A percentile compares a stretch with the other conserved stretches of the same genome.
These are phyloP conservation scores for Palaemon carinicauda DNA, from an alignment of 1,140 invertebrate species.

Conservation along the genomic window DNA sequence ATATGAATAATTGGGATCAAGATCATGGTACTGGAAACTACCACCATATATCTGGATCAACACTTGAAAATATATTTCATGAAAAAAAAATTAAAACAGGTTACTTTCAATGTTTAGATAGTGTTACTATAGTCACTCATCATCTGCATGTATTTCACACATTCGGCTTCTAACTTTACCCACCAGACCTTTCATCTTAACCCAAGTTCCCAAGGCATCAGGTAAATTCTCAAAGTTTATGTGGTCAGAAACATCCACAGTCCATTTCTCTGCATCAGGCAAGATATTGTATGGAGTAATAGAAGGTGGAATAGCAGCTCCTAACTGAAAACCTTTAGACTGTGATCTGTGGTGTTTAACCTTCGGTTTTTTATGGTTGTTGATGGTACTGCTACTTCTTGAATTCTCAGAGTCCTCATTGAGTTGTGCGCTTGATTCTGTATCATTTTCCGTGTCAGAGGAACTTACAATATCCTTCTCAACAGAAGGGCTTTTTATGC, in stretches of 20 bases:
- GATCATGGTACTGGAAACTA: too few species aligned
- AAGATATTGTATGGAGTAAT: constrained; percentile 16
- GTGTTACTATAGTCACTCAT: constrained; percentile 32
- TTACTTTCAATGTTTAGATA: constrained; percentile 3
- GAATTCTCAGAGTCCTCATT: constrained; percentile 27
- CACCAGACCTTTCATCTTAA: constrained; percentile 43
- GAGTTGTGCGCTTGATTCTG: not conserved
- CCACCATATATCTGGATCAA: too few species aligned
- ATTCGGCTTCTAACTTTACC: not conserved
- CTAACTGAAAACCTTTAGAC: constrained; percentile 32
- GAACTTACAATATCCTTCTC: not conserved
- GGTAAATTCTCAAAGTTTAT: constrained; percentile 42
- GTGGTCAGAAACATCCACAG: constrained; percentile 37
- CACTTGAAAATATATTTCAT: too few species aligned
- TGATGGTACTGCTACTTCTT: not conserved
- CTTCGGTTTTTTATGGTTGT: not conserved
- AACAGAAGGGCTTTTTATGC: not conserved
- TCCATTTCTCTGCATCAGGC: constrained; percentile 24
- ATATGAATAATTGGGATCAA: too few species aligned
- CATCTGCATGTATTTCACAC: constrained; percentile 20
- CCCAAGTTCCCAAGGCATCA: constrained; percentile 32
- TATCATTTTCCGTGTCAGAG: not conserved
- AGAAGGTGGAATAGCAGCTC: constrained; percentile 26
- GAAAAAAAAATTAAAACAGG: too few species aligned
- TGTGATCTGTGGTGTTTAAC: constrained; percentile 34